Evolutionary conservation across 2,888 invertebrate species (phyloP), one percentile per base, ranked within the genome.

Genomic region (Troilus luridus): DNA sequence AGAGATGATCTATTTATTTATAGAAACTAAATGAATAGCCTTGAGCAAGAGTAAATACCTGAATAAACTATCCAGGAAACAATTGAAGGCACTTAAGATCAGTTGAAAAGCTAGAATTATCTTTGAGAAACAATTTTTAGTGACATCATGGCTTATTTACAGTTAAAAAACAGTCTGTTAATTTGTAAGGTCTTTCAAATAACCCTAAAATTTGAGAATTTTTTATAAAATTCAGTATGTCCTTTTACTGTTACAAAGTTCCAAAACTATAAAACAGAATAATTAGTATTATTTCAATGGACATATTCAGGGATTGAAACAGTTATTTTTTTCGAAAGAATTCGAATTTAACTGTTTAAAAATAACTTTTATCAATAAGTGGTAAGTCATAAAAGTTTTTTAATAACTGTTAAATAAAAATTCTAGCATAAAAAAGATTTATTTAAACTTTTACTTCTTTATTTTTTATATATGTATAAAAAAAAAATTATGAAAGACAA

Each of bases 11-110:
- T 41, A 77, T 41, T 2, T 41, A 77, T 77, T 27, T 77, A 8
- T 7, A 12, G n/a, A 85, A 85, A n/a, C 21, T 41, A 77, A n/a
- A 41, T 7, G 19, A 41, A n/a, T 85, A 56, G 19, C 56, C n/a
- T 85, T 85, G 54, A 85, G 56, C 7, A 85, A 21, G 85, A 3
- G n/a, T 85, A 85, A 85, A 85, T 85, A 85, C 85, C 85, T 85
- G 85, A 85, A n/a, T n/a, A 21, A n/a, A 58, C 56, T 56, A 14
- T 12, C 41, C 56, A 85, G 85, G 85, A 58, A 85, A 85, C 85
- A 85, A 85, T 85, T 85, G 56, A n/a, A 56, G 56, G n/a, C 85
- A 85, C 10, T 85, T 85, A 77, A 85, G 56, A 56, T 85, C 85
- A n/a, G 19, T 85, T 85, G 11, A 85, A 85, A 85, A 56, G 56